Base-by-base conservation (phyloP, 37 sponge, comb jelly and placozoan genomes). In the Lycopodina hypogea region DNA sequence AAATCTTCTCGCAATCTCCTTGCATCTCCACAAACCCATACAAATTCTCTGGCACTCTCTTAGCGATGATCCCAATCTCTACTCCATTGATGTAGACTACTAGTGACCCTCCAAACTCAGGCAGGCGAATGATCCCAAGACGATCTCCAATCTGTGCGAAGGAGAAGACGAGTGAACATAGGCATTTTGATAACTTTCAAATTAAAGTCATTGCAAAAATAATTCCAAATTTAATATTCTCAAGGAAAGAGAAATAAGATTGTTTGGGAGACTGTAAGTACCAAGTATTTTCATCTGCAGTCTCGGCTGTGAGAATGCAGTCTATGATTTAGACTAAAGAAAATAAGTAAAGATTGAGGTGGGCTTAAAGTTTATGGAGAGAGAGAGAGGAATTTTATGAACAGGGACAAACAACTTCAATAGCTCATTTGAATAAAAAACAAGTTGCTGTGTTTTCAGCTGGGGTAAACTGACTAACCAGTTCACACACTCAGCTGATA, bases 101-200 rank as follows among this genome's bases (percentile, higher is more conserved):
- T 17, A 81, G 65, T 18, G 82, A 81, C 1, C 82, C 82, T 12
- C 72, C 41, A 65, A 81, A 81, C 74, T 81, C 82, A 0, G 82
- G 82, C 32, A 71, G 34, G 18, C 82, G 62, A 23, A 81, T 73
- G 23, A 81, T 60, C 19, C 74, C 82, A 17, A 81, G 74, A 64
- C 72, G 60, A 45, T 72, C 74, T 35, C 65, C 74, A 32, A 71
- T 42, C 82, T 81, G 82, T 39, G 37, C 1, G 42, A 23, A 60
- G 2, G 36, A 39, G 64, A 65, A 42, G 67, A 37, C 7, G 22
- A 60, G 63, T 38, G 63, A 42, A 65, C 1, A 63, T 9, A 26
- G 9, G 76, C 8, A n/a, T n/a, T n/a, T n/a, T n/a, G n/a, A n/a
- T n/a, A n/a, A n/a, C n/a, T n/a, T n/a, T n/a, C n/a, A n/a, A n/a